Conservation (phyloP, 2,888 invertebrate species). For the Conops quadrifasciatus region DNA sequence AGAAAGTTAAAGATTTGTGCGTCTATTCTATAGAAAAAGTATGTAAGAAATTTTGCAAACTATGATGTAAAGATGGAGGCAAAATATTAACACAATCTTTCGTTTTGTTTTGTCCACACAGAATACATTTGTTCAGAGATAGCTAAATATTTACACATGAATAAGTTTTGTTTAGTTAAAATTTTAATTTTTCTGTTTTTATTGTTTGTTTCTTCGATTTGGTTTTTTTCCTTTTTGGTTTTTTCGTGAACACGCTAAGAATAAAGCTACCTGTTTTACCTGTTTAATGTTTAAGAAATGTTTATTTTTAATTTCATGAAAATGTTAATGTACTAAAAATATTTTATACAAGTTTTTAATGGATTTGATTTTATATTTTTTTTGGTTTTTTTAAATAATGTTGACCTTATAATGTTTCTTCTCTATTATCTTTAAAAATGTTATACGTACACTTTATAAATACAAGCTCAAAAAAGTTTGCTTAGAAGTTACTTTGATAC, state of each 20-base stretch:
- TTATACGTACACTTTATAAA: neutral
- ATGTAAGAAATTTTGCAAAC: conserved; percentile 1
- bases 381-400: conserved; percentile 20
- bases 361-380: conserved; percentile 22
- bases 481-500: neutral
- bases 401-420: neutral
- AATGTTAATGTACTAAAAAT: neutral
- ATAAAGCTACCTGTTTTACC: conserved; percentile 63
- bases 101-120: neutral
- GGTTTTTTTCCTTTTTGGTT: too few relatives aligned
- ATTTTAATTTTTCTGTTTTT: neutral
- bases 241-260: conserved; percentile 34
- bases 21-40: conserved; percentile 42
- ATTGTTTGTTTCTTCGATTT: neutral
- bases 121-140: too few relatives aligned
- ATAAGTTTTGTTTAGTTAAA: too few relatives aligned
- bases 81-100: neutral
- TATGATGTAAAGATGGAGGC: conserved; percentile 29
- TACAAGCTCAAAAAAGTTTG: neutral
- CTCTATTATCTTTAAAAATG: neutral
- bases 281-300: conserved; percentile 54
- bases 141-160: too few relatives aligned
- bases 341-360: neutral
- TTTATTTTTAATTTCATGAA: conserved; percentile 42
- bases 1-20: neutral